These are phyloP conservation scores for Agrilus planipennis DNA, from an alignment of 1,140 invertebrate genomes.

Conservation along the genomic window DNA sequence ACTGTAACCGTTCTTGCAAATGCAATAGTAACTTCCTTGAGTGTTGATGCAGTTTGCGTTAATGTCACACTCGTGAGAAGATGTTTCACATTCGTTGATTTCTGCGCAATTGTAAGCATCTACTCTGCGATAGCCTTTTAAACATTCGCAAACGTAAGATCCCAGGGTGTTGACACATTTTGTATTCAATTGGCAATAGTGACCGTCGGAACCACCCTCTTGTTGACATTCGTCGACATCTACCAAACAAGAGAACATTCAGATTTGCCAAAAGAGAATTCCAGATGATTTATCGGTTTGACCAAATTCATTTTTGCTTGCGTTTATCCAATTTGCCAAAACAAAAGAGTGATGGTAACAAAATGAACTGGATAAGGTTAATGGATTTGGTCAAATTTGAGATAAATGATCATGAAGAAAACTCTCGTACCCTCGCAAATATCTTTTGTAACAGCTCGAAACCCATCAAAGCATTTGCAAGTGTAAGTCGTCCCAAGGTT, in stretches of 20 bases:
- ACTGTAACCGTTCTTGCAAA: slow-evolving; percentile 66
- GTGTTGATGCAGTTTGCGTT: slow-evolving; percentile 78
- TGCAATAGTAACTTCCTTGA: slow-evolving; percentile 71
- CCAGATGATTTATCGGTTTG: no score
- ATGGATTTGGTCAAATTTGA: no score
- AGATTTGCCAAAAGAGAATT: no score
- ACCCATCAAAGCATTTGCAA: slow-evolving; percentile 73
- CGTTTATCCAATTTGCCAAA: no score
- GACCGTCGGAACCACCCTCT: slow-evolving; percentile 58
- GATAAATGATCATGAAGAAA: no score
- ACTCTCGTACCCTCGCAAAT: slow-evolving; percentile 39
- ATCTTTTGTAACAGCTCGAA: slow-evolving; percentile 64
- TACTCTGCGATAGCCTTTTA: slow-evolving; percentile 61
- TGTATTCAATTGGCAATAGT: slow-evolving; percentile 71
- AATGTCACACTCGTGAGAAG: slow-evolving; percentile 58
- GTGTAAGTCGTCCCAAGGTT: slow-evolving; percentile 74
- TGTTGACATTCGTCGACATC: slow-evolving; percentile 73
- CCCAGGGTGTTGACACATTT: slow-evolving; percentile 68
- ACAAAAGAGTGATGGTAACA: no score
- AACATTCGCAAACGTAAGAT: slow-evolving; percentile 70
- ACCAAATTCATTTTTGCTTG: no score
- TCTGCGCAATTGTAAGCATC: slow-evolving; percentile 74
- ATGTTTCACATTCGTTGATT: slow-evolving; percentile 62
- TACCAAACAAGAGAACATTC: slow-evolving; percentile 32
- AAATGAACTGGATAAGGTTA: no score